Base-by-base conservation (phyloP, 2,113 vertebrate genomes). In the Nesoenas mayeri region DNA sequence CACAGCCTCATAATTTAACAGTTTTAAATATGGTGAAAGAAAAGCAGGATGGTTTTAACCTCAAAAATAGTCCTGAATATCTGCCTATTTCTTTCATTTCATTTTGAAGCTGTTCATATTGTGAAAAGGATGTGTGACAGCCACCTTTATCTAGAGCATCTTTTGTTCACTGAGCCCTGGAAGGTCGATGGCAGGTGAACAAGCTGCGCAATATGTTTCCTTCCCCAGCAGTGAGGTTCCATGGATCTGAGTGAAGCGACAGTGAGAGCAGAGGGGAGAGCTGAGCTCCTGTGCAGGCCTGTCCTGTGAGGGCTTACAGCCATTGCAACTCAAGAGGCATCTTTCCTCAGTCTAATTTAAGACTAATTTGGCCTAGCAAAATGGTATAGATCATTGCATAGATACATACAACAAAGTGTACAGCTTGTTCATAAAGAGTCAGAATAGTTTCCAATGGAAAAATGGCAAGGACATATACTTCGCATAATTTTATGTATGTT, bases 211-310 rank as follows among this genome's bases (percentile, higher is more conserved):
- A 22, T 2, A 32, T 8, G 17, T 64, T 73, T 21, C 20, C 56
- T 34, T 71, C 44, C 54, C 73, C 62, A 40, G 12, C 0, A 0
- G 15, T 4, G 44, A 53, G 17, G 24, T 22, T 11, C 11, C 0
- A 12, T 2, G 40, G 58, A 3, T 42, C 48, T 67, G 54, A 38
- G 12, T 3, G 34, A 56, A 4, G 32, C 13, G 57, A 5, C 48
- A 34, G 38, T 26, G 24, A 3, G 7, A 64, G 74, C 72, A 79
- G 36, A 86, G 60, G 31, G 19, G 47, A 71, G 16, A n/a, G 36
- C 31, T 21, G 12, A 65, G 44, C n/a, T n/a, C n/a, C n/a, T n/a
- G n/a, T n/a, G n/a, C 22, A 34, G 79, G 38, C 29, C 1, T 7
- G 12, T 5, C 20, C 18, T 0, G 0, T 15, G n/a, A 31, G 32